These are phyloP conservation scores for Canis aureus DNA, from an alignment of 2,113 vertebrate genomes.

Conservation along the genomic window DNA sequence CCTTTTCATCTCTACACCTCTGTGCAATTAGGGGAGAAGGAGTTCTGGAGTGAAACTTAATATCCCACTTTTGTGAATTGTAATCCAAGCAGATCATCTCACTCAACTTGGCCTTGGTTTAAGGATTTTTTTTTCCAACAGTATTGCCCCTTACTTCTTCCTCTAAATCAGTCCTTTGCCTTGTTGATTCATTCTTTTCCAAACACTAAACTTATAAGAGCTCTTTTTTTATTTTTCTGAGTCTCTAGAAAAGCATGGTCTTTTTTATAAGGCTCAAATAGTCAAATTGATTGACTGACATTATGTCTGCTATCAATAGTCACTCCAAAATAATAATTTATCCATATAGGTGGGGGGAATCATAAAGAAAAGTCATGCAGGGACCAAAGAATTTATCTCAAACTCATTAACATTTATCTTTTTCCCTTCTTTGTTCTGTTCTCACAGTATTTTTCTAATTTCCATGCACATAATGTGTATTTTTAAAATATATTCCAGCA, in stretches of 20 bases:
- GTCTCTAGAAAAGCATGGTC: background rate
- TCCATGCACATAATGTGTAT: background rate
- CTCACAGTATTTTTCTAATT: background rate
- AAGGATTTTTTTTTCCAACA: no score
- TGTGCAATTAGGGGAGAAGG: background rate
- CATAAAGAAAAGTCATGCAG: background rate
- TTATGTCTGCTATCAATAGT: background rate
- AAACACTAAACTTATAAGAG: no score
- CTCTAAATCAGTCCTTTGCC: background rate
- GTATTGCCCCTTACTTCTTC: background rate
- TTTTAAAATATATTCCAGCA: background rate
- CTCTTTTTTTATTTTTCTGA: background rate
- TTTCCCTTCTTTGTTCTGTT: background rate
- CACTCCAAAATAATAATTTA: background rate
- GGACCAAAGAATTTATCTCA: background rate
- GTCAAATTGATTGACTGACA: background rate
- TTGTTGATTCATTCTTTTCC: no score
- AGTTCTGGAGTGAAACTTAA: no score
- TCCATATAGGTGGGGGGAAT: no score
- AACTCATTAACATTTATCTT: no score
- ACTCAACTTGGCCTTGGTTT: background rate
- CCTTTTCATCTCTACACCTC: background rate
- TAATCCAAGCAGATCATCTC: no score
- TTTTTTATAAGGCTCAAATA: background rate
- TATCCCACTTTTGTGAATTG: background rate